A percentile compares a stretch with the other conserved stretches of the same genome.
Evolutionary conservation across 2,888 invertebrate species (phyloP).

Genomic region (Luperina nickerlii): DNA sequence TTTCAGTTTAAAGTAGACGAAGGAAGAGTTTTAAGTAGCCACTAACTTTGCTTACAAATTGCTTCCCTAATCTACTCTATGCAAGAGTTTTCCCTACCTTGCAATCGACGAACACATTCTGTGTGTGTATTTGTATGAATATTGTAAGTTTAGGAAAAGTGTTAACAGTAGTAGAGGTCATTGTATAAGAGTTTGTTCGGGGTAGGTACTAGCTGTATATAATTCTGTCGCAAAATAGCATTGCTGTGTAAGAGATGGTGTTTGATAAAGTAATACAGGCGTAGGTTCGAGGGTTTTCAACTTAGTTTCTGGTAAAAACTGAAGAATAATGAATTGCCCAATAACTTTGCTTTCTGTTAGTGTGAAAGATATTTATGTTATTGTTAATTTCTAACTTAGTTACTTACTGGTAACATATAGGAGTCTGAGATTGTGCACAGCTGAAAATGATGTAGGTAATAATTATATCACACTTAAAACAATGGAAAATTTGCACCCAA

Average conservation of each 20-base stretch:
- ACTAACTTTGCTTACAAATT: conserved; percentile 37
- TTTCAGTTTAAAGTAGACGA: conserved; percentile 31
- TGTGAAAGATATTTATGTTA: not conserved
- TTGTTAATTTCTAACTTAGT: not conserved
- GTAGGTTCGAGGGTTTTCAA: not conserved
- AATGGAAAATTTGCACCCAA: not conserved
- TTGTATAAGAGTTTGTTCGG: not conserved
- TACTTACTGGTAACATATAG: not conserved
- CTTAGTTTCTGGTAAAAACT: not conserved
- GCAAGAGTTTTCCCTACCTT: not conserved
- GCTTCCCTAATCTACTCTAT: conserved; percentile 2
- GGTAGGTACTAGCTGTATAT: not conserved
- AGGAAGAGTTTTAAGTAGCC: conserved; percentile 18
- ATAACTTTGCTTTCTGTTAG: too few relatives aligned
- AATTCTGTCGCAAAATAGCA: not conserved
- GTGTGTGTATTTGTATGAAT: not conserved
- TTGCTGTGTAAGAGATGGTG: not conserved
- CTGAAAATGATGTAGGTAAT: not conserved
- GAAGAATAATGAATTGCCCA: not conserved
- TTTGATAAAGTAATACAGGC: not conserved
- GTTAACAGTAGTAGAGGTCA: not conserved
- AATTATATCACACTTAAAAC: too few relatives aligned
- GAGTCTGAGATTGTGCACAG: not conserved
- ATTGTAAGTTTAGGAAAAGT: too few relatives aligned
- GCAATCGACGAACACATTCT: not conserved